Conservation (phyloP, 2,888 invertebrate genomes). For the Drosophila affinis region DNA sequence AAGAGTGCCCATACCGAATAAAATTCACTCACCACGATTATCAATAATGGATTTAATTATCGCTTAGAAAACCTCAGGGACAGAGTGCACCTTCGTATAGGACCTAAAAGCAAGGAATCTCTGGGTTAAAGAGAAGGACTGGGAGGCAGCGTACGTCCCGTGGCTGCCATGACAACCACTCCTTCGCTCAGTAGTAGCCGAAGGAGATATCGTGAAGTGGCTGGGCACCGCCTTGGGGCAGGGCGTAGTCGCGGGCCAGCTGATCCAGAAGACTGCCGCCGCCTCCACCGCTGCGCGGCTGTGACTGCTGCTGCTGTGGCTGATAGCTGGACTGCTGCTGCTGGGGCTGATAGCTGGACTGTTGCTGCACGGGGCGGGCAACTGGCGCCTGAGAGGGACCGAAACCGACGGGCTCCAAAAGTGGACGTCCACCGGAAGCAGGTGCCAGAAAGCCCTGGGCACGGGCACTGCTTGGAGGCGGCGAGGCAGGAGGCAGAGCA, state of each 20-base stretch:
- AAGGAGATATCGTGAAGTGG: slow-evolving; percentile 93
- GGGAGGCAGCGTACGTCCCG: slow-evolving; percentile 25
- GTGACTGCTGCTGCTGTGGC: slow-evolving; percentile 72
- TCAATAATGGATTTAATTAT: slow-evolving; percentile 38
- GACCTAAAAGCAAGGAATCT: slow-evolving; percentile 40
- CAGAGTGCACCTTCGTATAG: slow-evolving; percentile 25
- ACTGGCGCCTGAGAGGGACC: slow-evolving; percentile 66
- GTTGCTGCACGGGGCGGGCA: slow-evolving; percentile 74
- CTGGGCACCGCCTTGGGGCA: slow-evolving; percentile 88
- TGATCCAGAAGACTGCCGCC: slow-evolving; percentile 89
- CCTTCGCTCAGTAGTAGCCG: slow-evolving; percentile 86
- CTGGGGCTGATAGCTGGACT: slow-evolving; percentile 43
- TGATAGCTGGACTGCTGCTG: slow-evolving; percentile 77
- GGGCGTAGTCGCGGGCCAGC: slow-evolving; percentile 91
- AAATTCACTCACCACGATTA: slow-evolving; percentile 3
- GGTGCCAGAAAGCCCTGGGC: slow-evolving; percentile 81
- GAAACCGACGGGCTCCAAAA: slow-evolving; percentile 75
- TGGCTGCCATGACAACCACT: slow-evolving; percentile 26
- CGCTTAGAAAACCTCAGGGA: slow-evolving; percentile 33
- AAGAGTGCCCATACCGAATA: not conserved
- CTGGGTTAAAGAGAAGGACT: slow-evolving; percentile 22
- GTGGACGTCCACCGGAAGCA: slow-evolving; percentile 80
- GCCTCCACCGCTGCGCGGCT: slow-evolving; percentile 81
- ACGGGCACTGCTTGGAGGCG: slow-evolving; percentile 77
- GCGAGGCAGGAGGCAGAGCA: slow-evolving; percentile 79